A percentile compares a stretch with the other conserved stretches of the same genome.
phyloP scores from a whole-genome alignment of 2,888 invertebrate species.

The Ophion costatus region DNA sequence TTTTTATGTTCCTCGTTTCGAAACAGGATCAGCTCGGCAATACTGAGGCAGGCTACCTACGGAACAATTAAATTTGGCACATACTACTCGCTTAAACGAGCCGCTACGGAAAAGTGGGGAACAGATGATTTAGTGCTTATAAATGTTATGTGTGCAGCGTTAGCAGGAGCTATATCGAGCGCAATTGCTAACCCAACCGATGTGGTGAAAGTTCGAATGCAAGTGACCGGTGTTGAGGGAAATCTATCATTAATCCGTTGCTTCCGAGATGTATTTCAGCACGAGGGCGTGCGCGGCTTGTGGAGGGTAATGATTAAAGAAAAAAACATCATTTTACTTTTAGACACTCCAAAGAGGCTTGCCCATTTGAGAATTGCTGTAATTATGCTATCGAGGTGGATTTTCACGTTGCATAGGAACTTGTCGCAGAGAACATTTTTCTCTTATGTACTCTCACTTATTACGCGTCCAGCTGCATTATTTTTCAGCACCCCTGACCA shows the following conservation, averaged over 20 bases:
- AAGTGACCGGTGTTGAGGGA: constrained; percentile 86
- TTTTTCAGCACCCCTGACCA: background rate
- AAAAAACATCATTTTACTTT: constrained; percentile 13
- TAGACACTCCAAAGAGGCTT: background rate
- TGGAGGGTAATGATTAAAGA: constrained; percentile 89
- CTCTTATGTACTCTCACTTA: too few relatives aligned
- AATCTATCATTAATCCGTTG: constrained; percentile 87
- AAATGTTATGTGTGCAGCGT: constrained; percentile 92
- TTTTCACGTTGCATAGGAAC: background rate
- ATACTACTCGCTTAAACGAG: constrained; percentile 93
- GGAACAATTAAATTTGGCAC: constrained; percentile 98
- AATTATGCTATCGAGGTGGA: constrained; percentile 1
- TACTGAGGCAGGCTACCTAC: constrained; percentile 96
- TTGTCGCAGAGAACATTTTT: too few relatives aligned
- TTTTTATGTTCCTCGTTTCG: constrained; percentile 49
- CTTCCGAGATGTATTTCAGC: constrained; percentile 91
- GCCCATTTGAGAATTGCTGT: background rate
- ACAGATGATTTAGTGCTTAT: constrained; percentile 82
- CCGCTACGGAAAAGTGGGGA: constrained; percentile 80
- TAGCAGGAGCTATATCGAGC: constrained; percentile 95
- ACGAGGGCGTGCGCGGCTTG: constrained; percentile 93
- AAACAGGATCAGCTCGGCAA: constrained; percentile 94
- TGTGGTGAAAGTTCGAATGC: constrained; percentile 98
- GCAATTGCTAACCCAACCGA: constrained; percentile 99
- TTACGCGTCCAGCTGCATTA: too few relatives aligned